Evolutionary conservation across 2,797 vertebrate species (phyloP), one percentile per base, ranked within the genome.

Genomic region (Bufotes viridis): DNA sequence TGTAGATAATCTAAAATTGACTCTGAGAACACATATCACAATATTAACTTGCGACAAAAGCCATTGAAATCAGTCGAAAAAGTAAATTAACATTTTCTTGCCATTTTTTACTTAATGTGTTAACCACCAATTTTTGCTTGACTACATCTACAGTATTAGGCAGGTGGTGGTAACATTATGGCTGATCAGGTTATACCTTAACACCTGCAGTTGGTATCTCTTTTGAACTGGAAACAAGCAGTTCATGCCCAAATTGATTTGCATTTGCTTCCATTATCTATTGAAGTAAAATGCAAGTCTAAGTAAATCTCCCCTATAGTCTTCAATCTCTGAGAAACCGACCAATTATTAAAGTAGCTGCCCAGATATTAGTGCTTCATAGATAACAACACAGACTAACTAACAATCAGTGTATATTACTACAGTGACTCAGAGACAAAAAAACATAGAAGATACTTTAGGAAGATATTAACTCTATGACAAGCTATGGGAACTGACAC

Each of bases 401-500:
- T 55, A 53, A 53, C 74, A 53, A 24, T 5, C n/a, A 78, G 74
- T n/a, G 74, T 51, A 55, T 78, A 51, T 24, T 55, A 78, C 51
- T 42, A 18, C 70, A 11, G 9, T 18, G 17, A 14, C 3, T 75
- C 2, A 76, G 74, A 11, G 17, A n/a, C 6, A 13, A 17, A 1
- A 24, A 75, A 24, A 53, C 22, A 53, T 13, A 53, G 1, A 24
- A 12, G 74, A 78, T 78, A 78, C 55, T 53, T 78, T 53, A 51
- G 42, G 74, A 78, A 78, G 74, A 78, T 51, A 78, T 78, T 78
- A 78, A 22, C 51, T 78, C 74, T 15, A 15, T 53, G 74, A 78
- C 74, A 78, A 78, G 74, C 74, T 53, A 78, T 78, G 51, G 51
- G 74, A 78, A 78, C 74, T 78, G 74, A 78, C 74, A 55, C 74